A percentile compares a stretch with the other conserved stretches of the same genome.
phyloP scores from a whole-genome alignment of 2,113 vertebrate genomes.

The Chionis minor region DNA sequence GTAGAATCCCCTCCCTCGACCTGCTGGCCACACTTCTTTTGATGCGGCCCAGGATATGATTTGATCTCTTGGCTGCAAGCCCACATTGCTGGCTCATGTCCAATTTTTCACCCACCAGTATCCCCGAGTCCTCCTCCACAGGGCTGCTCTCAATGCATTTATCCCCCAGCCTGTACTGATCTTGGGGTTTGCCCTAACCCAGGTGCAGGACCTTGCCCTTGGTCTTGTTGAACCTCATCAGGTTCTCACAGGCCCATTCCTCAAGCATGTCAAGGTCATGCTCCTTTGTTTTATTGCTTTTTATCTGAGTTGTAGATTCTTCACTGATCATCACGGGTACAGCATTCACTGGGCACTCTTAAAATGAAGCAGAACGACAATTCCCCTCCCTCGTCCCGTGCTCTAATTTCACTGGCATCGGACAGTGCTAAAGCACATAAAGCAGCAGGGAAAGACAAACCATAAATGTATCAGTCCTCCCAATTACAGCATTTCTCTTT shows the following conservation, averaged over 20 bases:
- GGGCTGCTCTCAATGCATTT: not conserved
- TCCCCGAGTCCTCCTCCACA: rapidly evolving
- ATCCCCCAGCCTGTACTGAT: not conserved
- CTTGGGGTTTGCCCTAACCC: not conserved
- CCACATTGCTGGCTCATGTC: not conserved
- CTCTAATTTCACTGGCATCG: not conserved
- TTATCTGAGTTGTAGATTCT: not conserved
- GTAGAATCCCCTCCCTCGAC: not conserved
- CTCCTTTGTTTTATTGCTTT: not conserved
- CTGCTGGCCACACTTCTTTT: not conserved
- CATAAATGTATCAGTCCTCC: not conserved
- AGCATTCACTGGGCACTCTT: not conserved
- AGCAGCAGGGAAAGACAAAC: conserved; percentile 10
- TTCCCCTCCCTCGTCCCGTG: not conserved
- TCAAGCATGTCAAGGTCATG: not conserved
- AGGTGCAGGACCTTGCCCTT: not conserved
- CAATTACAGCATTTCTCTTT: not conserved
- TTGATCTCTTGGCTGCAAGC: not conserved
- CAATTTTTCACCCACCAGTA: not conserved
- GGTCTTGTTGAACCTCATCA: not conserved
- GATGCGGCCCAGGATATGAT: not conserved
- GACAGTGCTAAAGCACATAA: not conserved
- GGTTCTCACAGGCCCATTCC: not conserved
- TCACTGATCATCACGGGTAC: not conserved
- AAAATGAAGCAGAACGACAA: not conserved